Conservation (phyloP, 2,797 vertebrate genomes). For the Sphaeramia orbicularis region DNA sequence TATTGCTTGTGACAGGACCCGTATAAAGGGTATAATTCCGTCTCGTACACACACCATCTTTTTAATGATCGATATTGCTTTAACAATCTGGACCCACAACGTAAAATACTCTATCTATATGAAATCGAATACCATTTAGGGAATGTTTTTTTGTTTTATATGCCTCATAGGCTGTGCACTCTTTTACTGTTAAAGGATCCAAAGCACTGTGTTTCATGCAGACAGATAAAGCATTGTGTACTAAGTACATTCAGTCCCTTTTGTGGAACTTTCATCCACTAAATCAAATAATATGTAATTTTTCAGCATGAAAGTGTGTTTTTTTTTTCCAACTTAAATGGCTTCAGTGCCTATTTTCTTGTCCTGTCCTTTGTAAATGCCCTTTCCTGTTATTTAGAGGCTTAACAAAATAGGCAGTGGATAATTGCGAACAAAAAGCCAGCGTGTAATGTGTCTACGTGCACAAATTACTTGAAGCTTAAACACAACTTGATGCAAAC, state of each 20-base stretch:
- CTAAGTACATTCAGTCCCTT: neutral
- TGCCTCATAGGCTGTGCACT: neutral
- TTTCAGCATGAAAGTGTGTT: constrained; percentile 15
- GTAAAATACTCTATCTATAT: neutral
- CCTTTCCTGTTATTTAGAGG: constrained; percentile 12
- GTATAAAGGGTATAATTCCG: too few species aligned
- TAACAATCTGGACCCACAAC: neutral
- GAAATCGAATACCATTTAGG: neutral
- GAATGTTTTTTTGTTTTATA: constrained; percentile 6
- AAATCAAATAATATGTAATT: constrained; percentile 14
- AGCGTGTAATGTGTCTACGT: neutral
- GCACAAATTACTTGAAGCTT: constrained; percentile 22
- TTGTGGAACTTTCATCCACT: constrained; percentile 32
- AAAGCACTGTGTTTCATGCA: constrained; percentile 13
- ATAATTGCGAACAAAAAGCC: constrained; percentile 24
- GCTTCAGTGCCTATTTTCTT: constrained; percentile 22
- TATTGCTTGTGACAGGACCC: too few species aligned
- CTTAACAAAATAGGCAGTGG: neutral
- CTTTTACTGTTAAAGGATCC: constrained; percentile 1
- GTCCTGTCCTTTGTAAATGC: constrained; percentile 44
- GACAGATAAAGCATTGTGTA: constrained; percentile 5
- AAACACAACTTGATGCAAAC: constrained; percentile 1
- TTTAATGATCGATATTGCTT: neutral
- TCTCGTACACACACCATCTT: too few species aligned
- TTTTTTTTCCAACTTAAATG: constrained; percentile 27